Percentiles rank a stretch among this genome's conserved stretches.
Evolutionary conservation across 2,113 vertebrate species (phyloP).

Genomic region (Oncorhynchus tshawytscha): DNA sequence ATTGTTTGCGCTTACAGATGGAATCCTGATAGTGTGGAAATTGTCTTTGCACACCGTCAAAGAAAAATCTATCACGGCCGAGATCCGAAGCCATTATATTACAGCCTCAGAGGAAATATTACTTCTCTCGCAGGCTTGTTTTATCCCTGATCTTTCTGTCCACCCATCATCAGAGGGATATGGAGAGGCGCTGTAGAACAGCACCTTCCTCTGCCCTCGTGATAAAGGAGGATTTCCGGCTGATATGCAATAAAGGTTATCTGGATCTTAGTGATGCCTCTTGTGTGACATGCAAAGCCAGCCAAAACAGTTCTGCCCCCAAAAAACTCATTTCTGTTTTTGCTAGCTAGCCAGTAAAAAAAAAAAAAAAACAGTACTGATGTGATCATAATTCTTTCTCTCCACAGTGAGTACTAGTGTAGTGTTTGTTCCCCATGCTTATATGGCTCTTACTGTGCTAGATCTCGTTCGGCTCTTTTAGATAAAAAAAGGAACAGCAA

Average conservation of each 20-base stretch:
- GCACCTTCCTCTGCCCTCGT: constrained; percentile 4
- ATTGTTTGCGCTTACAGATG: constrained; percentile 70
- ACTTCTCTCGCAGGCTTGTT: constrained; percentile 59
- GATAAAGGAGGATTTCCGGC: constrained; percentile 68
- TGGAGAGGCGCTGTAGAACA: constrained; percentile 1
- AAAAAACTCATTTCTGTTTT: constrained; percentile 50
- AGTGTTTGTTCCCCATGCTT: too few relatives aligned
- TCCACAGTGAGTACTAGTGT: constrained; percentile 30
- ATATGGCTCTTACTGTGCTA: too few relatives aligned
- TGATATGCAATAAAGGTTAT: constrained; percentile 71
- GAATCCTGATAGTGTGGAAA: constrained; percentile 64
- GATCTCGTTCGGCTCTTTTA: too few relatives aligned
- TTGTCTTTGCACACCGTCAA: constrained; percentile 62
- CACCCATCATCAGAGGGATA: constrained; percentile 55
- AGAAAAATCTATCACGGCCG: constrained; percentile 65
- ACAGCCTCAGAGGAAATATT: constrained; percentile 68
- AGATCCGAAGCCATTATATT: constrained; percentile 68
- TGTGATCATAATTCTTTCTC: constrained; percentile 56
- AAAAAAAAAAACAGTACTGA: background rate
- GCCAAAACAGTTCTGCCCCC: constrained; percentile 46
- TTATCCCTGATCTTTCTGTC: constrained; percentile 70
- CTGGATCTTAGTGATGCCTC: constrained; percentile 54
- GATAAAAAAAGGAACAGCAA: too few relatives aligned
- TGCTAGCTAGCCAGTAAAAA: background rate
- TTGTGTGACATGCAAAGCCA: constrained; percentile 62